Conservation (phyloP, 2,113 vertebrate genomes). For the Dasyurus viverrinus region DNA sequence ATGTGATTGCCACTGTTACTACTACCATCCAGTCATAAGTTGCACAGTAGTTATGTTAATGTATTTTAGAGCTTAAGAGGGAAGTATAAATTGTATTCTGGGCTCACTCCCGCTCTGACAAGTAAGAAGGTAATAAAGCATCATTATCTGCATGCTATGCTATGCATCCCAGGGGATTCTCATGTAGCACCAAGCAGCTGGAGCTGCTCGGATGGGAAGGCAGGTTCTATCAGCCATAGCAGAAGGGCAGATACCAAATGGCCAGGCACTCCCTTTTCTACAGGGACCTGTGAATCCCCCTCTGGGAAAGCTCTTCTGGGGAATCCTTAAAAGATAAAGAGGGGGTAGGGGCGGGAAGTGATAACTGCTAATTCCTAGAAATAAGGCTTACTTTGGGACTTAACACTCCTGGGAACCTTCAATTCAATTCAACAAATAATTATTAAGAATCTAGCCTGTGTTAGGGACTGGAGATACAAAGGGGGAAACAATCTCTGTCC, state of each 20-base stretch:
- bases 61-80: neutral
- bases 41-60: constrained; percentile 2
- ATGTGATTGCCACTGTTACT: neutral
- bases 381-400: neutral
- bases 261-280: neutral
- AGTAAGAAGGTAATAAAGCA: neutral
- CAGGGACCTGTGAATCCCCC: neutral
- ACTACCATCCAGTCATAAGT: neutral
- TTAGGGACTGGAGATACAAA: neutral
- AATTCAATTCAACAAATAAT: neutral
- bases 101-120: neutral
- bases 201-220: neutral
- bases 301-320: neutral
- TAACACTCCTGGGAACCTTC: neutral
- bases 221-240: neutral
- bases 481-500: neutral
- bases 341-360: neutral
- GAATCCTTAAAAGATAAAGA: neutral
- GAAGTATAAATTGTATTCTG: neutral
- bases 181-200: neutral
- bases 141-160: neutral
- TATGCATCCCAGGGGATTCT: neutral
- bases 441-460: neutral
- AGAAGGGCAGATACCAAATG: constrained; percentile 3
- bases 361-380: neutral